Base-by-base conservation (phyloP, 2,113 vertebrate species). In the Empidonax alnorum region DNA sequence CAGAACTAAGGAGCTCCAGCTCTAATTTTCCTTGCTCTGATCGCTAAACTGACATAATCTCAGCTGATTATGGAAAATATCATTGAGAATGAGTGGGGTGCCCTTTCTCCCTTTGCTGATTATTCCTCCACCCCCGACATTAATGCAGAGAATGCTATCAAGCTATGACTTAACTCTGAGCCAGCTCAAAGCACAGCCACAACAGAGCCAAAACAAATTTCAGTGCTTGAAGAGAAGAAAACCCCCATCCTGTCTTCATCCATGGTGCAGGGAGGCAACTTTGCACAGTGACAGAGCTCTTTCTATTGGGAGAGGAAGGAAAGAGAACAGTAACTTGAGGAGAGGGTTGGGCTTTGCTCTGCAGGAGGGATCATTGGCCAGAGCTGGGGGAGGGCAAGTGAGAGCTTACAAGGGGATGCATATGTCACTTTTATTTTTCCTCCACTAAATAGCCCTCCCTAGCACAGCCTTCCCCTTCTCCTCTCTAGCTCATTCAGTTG, bases 41-140 rank as follows among this genome's bases (percentile, higher is more conserved):
- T 95, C 24, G 10, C 35, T 62, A 79, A 72, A 6, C 42, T 83
- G 55, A 74, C 63, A 78, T 77, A 81, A 89, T 67, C 35, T 53
- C 42, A 14, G 21, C 6, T 69, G 46, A 68, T 27, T 74, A n/a
- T 72, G 17, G 74, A 61, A 93, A 82, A 59, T 67, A 59, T 59
- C 46, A 72, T 72, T 68, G 50, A 72, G 47, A 67, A 76, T 58
- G 44, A 21, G 1, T 21, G 8, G 27, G 84, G 66, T 91, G 24
- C 41, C 39, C 52, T 89, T 93, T 47, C 52, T 79, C 11, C 56
- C 8, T 78, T 75, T 55, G 44, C 58, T 93, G 74, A 80, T 90
- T 0, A 6, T 37, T 94, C 31, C 41, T 68, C 27, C 28, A 20
- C 17, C 49, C 14, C 35, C 3, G 1, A 24, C 10, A 20, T 31